Base-by-base conservation (phyloP, 2,113 vertebrate genomes). In the Galemys pyrenaicus region DNA sequence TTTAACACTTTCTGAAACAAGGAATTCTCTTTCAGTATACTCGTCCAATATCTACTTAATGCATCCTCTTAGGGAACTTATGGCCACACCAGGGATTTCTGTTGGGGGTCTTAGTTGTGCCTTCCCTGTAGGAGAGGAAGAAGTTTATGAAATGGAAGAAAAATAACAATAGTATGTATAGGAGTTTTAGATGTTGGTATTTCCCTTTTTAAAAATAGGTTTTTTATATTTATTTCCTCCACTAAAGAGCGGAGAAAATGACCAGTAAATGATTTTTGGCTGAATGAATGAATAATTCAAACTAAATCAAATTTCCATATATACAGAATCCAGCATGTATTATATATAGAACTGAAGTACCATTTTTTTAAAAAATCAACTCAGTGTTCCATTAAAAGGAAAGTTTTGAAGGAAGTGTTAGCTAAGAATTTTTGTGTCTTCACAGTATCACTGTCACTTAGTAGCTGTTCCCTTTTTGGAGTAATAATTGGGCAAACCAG, bases 271-370 rank as follows among this genome's bases (percentile, higher is more conserved):
- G 24, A 15, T 49, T 70, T 51, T 26, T 51, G 30, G 60, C 68
- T 81, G 62, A 91, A 41, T 71, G 60, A 89, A 60, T 82, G 70
- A 91, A 91, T 41, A 49, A 91, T 78, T 92, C 67, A 86, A 24
- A 77, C 16, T 30, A 62, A 64, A 81, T 13, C 44, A 91, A 30
- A 75, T 82, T 75, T 89, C 41, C 46, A n/a, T 73, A 32, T 39
- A 82, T 37, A 87, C 32, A 82, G 73, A 87, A 49, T 71, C 32
- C 32, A 91, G 74, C 4, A 37, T 7, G 4, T 80, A 75, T 71
- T 35, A 81, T 56, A 84, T 28, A 41, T 85, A 79, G 37, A 96
- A 82, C 1, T 81, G 35, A 62, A 62, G 9, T 10, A 67, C 60
- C 3, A 17, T 30, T 73, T 84, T 71, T 65, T 73, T 84, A 70